Conservation (phyloP, 53 echinoderm and acorn worm species). For the Stichopus horrens region DNA sequence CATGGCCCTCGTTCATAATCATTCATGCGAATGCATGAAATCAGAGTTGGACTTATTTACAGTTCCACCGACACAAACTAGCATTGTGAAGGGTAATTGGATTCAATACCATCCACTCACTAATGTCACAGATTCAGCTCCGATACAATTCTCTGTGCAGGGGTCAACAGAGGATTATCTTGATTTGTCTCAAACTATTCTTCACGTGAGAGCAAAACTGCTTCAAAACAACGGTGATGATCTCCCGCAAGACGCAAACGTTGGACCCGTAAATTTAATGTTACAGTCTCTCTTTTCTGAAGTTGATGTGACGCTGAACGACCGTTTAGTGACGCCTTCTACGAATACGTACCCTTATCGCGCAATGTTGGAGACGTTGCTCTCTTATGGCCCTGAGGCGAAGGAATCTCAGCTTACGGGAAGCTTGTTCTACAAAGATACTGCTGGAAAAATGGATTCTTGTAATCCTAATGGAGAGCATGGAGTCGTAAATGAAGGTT, state of each 20-base stretch:
- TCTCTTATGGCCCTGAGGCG: constrained; percentile 62
- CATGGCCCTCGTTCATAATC: constrained; percentile 28
- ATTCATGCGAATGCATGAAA: constrained; percentile 34
- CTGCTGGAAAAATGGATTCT: constrained; percentile 64
- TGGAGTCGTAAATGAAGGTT: constrained; percentile 48
- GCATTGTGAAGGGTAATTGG: constrained; percentile 21
- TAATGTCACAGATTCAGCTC: constrained; percentile 43
- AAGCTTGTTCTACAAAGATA: constrained; percentile 64
- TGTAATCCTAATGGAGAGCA: neutral
- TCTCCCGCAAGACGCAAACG: constrained; percentile 45
- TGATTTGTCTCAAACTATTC: constrained; percentile 54
- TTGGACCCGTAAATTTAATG: constrained; percentile 63
- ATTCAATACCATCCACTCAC: constrained; percentile 52
- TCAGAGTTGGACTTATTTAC: constrained; percentile 56
- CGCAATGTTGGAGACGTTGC: constrained; percentile 63
- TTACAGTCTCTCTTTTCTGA: constrained; percentile 66
- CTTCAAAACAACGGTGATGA: constrained; percentile 53
- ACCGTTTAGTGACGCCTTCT: constrained; percentile 58
- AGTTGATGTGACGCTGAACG: constrained; percentile 68
- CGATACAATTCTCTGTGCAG: constrained; percentile 55
- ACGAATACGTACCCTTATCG: constrained; percentile 64
- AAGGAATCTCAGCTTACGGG: constrained; percentile 61
- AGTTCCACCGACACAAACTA: constrained; percentile 70
- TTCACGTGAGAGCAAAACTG: constrained; percentile 55
- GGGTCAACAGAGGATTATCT: constrained; percentile 55